Evolutionary conservation across 37 sponge, comb jelly and placozoan species (phyloP).

Genomic region (Oscarella lobularis): DNA sequence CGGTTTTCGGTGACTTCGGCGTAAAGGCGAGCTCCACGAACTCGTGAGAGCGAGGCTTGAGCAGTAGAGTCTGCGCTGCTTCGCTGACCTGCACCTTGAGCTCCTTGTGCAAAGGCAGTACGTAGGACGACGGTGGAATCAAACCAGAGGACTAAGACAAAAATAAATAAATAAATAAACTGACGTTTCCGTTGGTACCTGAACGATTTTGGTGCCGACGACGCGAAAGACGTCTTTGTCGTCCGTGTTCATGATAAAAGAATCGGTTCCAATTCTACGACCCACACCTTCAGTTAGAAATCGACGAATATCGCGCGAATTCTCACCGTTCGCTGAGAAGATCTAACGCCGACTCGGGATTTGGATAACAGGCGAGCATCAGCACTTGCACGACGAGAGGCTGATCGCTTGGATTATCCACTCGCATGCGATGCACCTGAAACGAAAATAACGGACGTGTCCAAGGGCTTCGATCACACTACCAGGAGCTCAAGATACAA

Average conservation of each 20-base stretch:
- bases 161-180: neutral
- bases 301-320: no score
- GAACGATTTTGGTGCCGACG: neutral
- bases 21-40: neutral
- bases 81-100: neutral
- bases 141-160: neutral
- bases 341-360: conserved; percentile 9
- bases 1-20: neutral
- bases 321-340: conserved; percentile 12
- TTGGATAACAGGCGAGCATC: conserved; percentile 11
- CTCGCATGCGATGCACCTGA: neutral
- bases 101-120: neutral
- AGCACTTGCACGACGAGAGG: conserved; percentile 18
- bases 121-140: neutral
- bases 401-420: conserved; percentile 9
- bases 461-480: no score
- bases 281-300: neutral
- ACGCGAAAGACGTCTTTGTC: neutral
- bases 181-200: neutral
- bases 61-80: conserved; percentile 6
- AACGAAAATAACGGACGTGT: neutral
- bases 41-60: conserved; percentile 3
- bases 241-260: neutral
- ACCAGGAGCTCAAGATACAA: no score
- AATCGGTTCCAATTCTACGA: neutral